Conservation (phyloP, 2,888 invertebrate genomes). For the Mongoloraphidia duomilia region DNA sequence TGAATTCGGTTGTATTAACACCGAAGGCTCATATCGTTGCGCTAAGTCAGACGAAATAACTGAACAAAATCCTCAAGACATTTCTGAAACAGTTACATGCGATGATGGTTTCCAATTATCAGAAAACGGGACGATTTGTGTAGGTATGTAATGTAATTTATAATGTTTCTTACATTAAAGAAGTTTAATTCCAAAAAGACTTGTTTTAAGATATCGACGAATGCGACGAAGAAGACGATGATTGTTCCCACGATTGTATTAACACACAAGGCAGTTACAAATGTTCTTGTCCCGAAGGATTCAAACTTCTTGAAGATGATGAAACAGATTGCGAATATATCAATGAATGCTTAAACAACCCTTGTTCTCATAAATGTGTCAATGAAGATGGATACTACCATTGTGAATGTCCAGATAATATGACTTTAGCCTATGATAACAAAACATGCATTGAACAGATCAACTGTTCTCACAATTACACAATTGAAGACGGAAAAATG, state of each 20-base stretch:
- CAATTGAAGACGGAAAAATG: conserved; percentile 19
- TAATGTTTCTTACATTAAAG: no score
- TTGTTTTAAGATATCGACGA: conserved; percentile 22
- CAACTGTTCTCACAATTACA: conserved; percentile 24
- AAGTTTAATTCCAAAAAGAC: no score
- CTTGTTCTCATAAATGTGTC: conserved; percentile 39
- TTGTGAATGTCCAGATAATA: conserved; percentile 40
- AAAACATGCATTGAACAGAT: conserved; percentile 26
- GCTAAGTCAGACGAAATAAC: conserved; percentile 12
- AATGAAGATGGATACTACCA: conserved; percentile 44
- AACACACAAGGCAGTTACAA: conserved; percentile 35
- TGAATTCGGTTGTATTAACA: conserved; percentile 42
- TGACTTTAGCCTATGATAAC: conserved; percentile 28
- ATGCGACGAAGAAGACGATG: conserved; percentile 22
- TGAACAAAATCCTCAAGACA: no score
- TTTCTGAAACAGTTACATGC: no score
- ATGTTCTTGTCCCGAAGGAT: conserved; percentile 35
- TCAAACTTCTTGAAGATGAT: conserved; percentile 23
- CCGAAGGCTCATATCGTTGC: conserved; percentile 44
- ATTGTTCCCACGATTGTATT: conserved; percentile 39
- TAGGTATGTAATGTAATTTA: no score
- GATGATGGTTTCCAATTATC: no score
- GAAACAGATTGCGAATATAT: conserved; percentile 31
- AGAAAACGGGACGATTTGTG: no score
- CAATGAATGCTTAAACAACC: conserved; percentile 31